Percentiles rank a stretch among this genome's conserved stretches.
These are phyloP conservation scores for Lutraria lutraria DNA, from an alignment of 2,888 invertebrate species.

Conservation along the genomic window DNA sequence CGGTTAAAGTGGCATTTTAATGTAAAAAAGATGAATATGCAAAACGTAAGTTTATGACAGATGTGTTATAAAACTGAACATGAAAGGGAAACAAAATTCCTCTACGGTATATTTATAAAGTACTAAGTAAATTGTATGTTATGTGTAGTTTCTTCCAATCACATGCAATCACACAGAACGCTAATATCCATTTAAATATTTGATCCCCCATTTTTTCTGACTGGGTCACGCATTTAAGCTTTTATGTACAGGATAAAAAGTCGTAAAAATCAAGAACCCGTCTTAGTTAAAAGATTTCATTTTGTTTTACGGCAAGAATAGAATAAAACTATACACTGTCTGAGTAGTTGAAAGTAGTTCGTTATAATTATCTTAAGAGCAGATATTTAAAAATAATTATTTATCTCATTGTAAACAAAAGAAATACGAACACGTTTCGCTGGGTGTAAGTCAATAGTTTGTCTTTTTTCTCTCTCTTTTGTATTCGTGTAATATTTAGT, in stretches of 20 bases:
- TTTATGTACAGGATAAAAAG: constrained; percentile 23
- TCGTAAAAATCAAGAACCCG: constrained; percentile 19
- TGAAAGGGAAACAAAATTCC: not conserved
- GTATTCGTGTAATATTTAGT: no score
- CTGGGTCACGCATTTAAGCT: constrained; percentile 28
- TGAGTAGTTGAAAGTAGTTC: not conserved
- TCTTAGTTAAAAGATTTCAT: not conserved
- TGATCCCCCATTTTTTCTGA: not conserved
- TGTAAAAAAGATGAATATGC: not conserved
- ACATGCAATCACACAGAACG: not conserved
- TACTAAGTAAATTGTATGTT: not conserved
- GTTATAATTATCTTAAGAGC: not conserved
- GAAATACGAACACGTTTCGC: not conserved
- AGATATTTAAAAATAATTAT: not conserved
- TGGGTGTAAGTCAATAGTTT: not conserved
- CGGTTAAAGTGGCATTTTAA: constrained; percentile 11
- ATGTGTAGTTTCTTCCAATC: no score
- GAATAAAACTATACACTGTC: constrained; percentile 10
- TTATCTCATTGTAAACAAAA: not conserved
- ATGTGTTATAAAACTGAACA: not conserved
- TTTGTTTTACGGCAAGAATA: not conserved
- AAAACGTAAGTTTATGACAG: constrained; percentile 21
- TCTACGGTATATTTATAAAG: not conserved
- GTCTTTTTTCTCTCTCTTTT: not conserved
- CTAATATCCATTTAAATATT: not conserved